Percentiles rank a stretch among this genome's conserved stretches.
phyloP scores from a whole-genome alignment of 2,888 invertebrate genomes.

The Lepetodrilus schrolli region DNA sequence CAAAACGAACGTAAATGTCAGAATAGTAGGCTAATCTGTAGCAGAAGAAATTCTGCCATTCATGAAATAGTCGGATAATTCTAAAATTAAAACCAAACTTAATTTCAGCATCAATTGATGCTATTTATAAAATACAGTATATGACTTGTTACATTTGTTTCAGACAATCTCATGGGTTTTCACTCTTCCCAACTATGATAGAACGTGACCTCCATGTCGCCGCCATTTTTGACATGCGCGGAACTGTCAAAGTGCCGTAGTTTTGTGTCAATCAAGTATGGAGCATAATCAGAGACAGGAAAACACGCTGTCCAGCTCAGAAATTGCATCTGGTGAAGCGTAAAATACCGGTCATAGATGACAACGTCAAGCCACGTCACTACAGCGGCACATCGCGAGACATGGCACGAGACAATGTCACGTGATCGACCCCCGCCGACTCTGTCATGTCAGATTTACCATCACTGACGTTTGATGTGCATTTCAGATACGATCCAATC shows the following conservation, averaged over 20 bases:
- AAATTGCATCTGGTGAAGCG: conserved; percentile 27
- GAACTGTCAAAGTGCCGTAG: conserved; percentile 9
- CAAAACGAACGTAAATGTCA: too few species aligned
- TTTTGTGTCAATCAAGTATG: conserved; percentile 9
- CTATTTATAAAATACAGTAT: too few species aligned
- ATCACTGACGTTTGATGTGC: background rate
- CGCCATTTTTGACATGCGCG: conserved; percentile 25
- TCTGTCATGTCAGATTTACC: conserved; percentile 20
- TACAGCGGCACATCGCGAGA: conserved; percentile 9
- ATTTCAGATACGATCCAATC: too few species aligned
- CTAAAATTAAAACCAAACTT: too few species aligned
- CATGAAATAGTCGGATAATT: too few species aligned
- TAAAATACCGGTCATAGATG: conserved; percentile 12
- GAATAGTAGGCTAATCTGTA: too few species aligned
- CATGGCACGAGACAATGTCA: conserved; percentile 21
- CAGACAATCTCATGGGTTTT: too few species aligned
- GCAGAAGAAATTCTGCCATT: too few species aligned
- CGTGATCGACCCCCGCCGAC: conserved; percentile 23
- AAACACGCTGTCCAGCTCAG: conserved; percentile 15
- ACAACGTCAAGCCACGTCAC: conserved; percentile 30
- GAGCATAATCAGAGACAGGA: conserved; percentile 22
- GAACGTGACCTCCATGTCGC: conserved; percentile 1
- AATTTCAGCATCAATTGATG: too few species aligned
- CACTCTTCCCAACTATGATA: too few species aligned
- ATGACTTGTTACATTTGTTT: too few species aligned